Percentiles rank a stretch among this genome's conserved stretches.
phyloP scores from a whole-genome alignment of 2,113 vertebrate genomes.

The Sander lucioperca region DNA sequence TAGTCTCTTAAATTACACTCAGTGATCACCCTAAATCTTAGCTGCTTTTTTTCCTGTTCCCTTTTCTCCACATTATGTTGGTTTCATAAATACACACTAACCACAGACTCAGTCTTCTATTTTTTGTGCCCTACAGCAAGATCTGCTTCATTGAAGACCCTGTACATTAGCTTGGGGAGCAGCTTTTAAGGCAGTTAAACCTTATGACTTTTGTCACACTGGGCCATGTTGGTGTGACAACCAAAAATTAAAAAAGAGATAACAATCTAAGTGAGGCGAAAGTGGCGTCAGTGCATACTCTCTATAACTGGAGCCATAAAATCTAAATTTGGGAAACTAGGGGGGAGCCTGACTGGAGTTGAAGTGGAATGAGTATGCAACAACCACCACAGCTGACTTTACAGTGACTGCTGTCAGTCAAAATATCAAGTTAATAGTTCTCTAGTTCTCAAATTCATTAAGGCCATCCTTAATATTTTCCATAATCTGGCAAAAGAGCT shows the following conservation, averaged over 20 bases:
- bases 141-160: background rate
- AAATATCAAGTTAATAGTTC: background rate
- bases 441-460: background rate
- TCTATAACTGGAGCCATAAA: slow-evolving; percentile 10
- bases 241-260: background rate
- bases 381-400: background rate
- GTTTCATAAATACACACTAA: slow-evolving; percentile 86
- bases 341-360: background rate
- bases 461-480: background rate
- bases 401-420: background rate
- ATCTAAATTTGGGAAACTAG: background rate
- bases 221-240: background rate
- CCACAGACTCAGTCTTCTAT: slow-evolving; percentile 78
- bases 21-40: background rate
- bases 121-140: slow-evolving; percentile 16
- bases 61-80: slow-evolving; percentile 80
- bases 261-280: background rate
- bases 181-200: slow-evolving; percentile 4
- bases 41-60: background rate
- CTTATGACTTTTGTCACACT: background rate
- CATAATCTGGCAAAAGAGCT: background rate
- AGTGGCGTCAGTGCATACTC: background rate
- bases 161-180: slow-evolving; percentile 2
- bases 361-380: background rate
- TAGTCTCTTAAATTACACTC: slow-evolving; percentile 5